A percentile compares a stretch with the other conserved stretches of the same genome.
phyloP scores from a whole-genome alignment of 2,113 vertebrate species.

The Gasterosteus aculeatus region DNA sequence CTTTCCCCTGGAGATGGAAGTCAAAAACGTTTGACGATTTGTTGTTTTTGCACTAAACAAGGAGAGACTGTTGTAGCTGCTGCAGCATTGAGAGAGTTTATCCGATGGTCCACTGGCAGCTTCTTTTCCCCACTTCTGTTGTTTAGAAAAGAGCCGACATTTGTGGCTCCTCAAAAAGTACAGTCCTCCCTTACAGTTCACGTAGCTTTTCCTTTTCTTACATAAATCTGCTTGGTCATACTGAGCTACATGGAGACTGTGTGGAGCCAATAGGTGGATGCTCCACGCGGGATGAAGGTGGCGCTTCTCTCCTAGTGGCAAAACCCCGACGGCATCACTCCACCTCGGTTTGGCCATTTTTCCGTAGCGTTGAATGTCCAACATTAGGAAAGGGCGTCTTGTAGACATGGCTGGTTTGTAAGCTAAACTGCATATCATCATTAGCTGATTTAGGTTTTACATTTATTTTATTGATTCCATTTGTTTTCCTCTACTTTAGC shows the following conservation, averaged over 20 bases:
- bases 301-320: conserved; percentile 6
- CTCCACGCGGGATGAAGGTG: conserved; percentile 49
- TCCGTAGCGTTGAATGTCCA: conserved; percentile 5
- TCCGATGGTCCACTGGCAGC: conserved; percentile 27
- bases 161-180: conserved; percentile 23
- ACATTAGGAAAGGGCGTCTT: conserved; percentile 2
- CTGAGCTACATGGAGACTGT: conserved; percentile 38
- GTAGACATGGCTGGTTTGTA: conserved; percentile 10
- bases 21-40: conserved; percentile 46
- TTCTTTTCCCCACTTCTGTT: background rate
- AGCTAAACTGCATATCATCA: conserved; percentile 52
- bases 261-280: background rate
- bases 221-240: background rate
- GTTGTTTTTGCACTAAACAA: conserved; percentile 78
- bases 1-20: conserved; percentile 64
- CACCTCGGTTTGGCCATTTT: conserved; percentile 30
- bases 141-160: background rate
- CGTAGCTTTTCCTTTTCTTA: no score
- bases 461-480: background rate
- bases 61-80: conserved; percentile 59
- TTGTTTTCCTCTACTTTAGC: background rate
- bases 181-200: background rate
- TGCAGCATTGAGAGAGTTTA: conserved; percentile 44
- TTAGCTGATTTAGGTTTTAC: conserved; percentile 30
- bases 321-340: conserved; percentile 1